Evolutionary conservation across 2,113 vertebrate genomes (phyloP), one percentile per base, ranked within the genome.

Genomic region (Lepidothrix coronata): DNA sequence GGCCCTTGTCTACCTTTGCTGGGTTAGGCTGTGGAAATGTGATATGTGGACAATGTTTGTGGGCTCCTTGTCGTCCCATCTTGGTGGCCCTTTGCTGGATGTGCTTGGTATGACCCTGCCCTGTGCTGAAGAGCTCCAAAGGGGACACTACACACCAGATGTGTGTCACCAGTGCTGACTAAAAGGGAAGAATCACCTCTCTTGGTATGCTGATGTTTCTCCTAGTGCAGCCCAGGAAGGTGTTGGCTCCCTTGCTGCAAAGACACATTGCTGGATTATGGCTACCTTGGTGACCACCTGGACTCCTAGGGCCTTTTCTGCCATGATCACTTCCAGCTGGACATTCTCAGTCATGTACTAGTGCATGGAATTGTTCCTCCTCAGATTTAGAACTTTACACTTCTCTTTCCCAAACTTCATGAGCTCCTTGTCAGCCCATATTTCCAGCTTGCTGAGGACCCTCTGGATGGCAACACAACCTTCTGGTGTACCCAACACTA

Each of bases 311-410:
- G 18, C 6, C 21, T 35, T 31, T 57, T 49, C 6, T 43, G 39
- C 20, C 41, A 9, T 5, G 18, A 49, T 70, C 17, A 15, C 33
- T 68, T 55, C 30, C 41, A 49, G 17, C 55, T 31, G 13, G 12
- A 12, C 14, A 4, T 9, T 8, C 35, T 11, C 11, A 11, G 63
- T 15, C 8, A 46, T 4, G 6, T 52, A 22, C 0, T 1, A 19
- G 9, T 48, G 5, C 22, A 15, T 22, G 41, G 43, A 41, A n/a
- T 66, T 55, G 1, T 14, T 77, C n/a, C 28, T 78, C 5, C 31
- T 4, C 11, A 37, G 28, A 4, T n/a, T 20, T 1, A 41, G 31
- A 35, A 39, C 6, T 51, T 67, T 7, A 3, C 22, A 10, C 3
- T 52, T 66, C 20, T 70, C 33, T 30, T 55, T 43, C 27, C 25